A percentile compares a stretch with the other conserved stretches of the same genome.
Evolutionary conservation across 2,113 vertebrate genomes (phyloP).

Genomic region (Neopipo cinnamomea): DNA sequence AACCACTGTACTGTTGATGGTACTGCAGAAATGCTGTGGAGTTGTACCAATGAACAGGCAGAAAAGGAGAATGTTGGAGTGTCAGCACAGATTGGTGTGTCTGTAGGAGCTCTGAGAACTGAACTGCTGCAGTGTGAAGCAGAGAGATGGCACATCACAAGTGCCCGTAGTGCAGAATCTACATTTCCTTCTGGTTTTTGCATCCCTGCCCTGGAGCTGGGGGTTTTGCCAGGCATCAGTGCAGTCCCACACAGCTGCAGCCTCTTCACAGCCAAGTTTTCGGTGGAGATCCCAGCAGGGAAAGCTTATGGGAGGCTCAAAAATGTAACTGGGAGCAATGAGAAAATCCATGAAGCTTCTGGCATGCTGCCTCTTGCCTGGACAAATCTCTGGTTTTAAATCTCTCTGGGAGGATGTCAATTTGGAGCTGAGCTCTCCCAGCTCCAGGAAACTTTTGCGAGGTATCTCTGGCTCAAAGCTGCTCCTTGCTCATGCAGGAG

Average conservation of each 20-base stretch:
- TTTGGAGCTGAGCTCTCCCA: background rate
- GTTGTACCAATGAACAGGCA: background rate
- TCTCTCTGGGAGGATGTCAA: background rate
- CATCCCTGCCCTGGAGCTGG: background rate
- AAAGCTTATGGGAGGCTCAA: background rate
- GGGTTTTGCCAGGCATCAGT: background rate
- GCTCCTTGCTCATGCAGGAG: background rate
- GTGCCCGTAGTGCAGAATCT: background rate
- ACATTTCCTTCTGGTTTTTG: background rate
- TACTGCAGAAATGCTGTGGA: background rate
- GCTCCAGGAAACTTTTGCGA: rapidly evolving
- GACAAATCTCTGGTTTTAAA: background rate
- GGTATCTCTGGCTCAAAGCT: background rate
- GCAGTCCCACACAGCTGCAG: background rate
- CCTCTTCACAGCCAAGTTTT: background rate
- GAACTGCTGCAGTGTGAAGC: background rate
- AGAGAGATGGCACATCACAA: background rate
- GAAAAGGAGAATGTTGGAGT: background rate
- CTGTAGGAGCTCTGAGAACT: background rate
- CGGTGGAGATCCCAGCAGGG: background rate
- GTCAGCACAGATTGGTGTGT: rapidly evolving
- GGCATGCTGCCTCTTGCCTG: background rate
- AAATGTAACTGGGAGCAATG: background rate
- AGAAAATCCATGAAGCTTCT: background rate
- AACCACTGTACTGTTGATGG: rapidly evolving